Conservation (phyloP, 2,888 invertebrate genomes). For the Rhimphoctona megacephalus region DNA sequence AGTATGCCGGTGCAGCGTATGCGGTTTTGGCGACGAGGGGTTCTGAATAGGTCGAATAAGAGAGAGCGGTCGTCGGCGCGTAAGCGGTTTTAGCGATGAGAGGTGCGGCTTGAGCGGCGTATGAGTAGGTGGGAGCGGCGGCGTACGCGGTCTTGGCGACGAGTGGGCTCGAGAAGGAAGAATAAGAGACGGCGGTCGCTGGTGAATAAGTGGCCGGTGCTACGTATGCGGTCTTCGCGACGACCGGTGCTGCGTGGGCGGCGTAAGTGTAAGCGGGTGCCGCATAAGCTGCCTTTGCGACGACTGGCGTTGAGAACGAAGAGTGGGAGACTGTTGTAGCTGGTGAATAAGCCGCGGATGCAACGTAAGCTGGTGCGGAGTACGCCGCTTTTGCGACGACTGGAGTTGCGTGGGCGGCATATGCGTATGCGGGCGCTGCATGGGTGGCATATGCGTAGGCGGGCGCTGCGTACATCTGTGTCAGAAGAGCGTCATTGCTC, state of each 20-base stretch:
- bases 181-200: too few species aligned
- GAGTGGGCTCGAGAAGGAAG: constrained; percentile 1
- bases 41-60: constrained; percentile 69
- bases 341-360: constrained; percentile 68
- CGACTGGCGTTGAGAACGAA: constrained; percentile 60
- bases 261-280: constrained; percentile 36
- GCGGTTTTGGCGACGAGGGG: constrained; percentile 71
- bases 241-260: constrained; percentile 51
- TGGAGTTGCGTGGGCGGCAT: constrained; percentile 47
- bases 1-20: constrained; percentile 66
- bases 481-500: constrained; percentile 75
- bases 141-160: constrained; percentile 70
- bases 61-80: constrained; percentile 51
- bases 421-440: constrained; percentile 47
- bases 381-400: constrained; percentile 59
- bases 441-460: constrained; percentile 65
- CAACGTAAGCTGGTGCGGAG: constrained; percentile 57
- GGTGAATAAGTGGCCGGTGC: constrained; percentile 44
- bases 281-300: constrained; percentile 61
- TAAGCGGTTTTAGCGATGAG: constrained; percentile 71
- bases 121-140: constrained; percentile 49
- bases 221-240: constrained; percentile 64
- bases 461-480: constrained; percentile 67
- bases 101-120: constrained; percentile 70
- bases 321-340: constrained; percentile 41